Conservation (phyloP, 2,113 vertebrate species). For the Cyprinus carpio region DNA sequence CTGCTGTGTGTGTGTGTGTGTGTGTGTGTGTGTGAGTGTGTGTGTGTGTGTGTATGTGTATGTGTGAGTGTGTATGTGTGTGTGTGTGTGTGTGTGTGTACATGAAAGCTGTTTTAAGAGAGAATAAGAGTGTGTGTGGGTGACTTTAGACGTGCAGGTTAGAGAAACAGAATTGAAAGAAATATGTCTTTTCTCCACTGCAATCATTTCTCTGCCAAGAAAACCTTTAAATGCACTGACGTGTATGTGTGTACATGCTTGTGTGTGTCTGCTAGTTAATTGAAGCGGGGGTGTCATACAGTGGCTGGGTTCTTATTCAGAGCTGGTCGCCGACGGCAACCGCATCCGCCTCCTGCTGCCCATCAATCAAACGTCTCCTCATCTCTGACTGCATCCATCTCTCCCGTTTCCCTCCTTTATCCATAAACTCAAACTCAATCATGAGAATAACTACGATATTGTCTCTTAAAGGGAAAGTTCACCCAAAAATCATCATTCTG, state of each 20-base stretch:
- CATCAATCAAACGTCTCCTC: constrained; percentile 52
- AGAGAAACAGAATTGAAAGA: constrained; percentile 11
- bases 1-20: background rate
- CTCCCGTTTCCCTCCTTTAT: background rate
- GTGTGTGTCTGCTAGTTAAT: constrained; percentile 27
- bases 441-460: background rate
- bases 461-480: constrained; percentile 10
- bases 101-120: background rate
- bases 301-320: constrained; percentile 40
- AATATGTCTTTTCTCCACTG: background rate
- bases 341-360: constrained; percentile 34
- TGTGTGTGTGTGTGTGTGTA: background rate
- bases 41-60: background rate
- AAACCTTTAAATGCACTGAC: background rate
- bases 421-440: constrained; percentile 1
- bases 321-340: constrained; percentile 28
- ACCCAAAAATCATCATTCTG: background rate
- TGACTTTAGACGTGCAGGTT: background rate
- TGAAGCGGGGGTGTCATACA: constrained; percentile 42
- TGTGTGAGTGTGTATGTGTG: background rate
- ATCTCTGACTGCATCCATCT: background rate
- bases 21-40: no score
- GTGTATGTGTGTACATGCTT: constrained; percentile 12
- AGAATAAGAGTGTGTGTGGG: constrained; percentile 1
- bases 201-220: constrained; percentile 7